These are phyloP conservation scores for Lydus trimaculatus DNA, from an alignment of 2,888 invertebrate genomes.

Conservation along the genomic window DNA sequence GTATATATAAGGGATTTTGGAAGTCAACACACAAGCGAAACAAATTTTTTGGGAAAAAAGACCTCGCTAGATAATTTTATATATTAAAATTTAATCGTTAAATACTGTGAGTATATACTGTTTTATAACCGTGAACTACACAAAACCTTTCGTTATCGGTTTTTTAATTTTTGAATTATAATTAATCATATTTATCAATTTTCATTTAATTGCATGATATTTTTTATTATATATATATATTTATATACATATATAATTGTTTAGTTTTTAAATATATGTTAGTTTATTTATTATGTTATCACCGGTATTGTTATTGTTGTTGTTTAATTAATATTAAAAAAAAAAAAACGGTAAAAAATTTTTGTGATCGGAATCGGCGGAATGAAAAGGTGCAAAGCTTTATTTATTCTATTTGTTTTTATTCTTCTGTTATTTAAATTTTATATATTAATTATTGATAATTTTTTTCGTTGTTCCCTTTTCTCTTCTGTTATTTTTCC, in stretches of 20 bases:
- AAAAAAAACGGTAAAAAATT: background rate
- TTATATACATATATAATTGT: background rate
- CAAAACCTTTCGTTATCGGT: conserved; percentile 4
- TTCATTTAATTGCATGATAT: conserved; percentile 1
- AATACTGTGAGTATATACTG: conserved; percentile 8
- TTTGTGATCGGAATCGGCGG: conserved; percentile 6
- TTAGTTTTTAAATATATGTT: background rate
- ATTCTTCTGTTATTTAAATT: conserved; percentile 14
- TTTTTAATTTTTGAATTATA: background rate
- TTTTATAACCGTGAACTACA: conserved; percentile 10
- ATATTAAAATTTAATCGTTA: conserved; percentile 7
- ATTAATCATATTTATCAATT: background rate
- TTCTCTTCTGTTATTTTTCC: conserved; percentile 50
- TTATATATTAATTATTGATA: background rate
- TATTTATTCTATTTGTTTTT: conserved; percentile 17
- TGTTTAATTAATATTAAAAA: background rate
- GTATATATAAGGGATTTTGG: background rate
- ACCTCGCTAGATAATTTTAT: conserved; percentile 7
- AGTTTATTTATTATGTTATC: background rate
- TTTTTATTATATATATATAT: background rate
- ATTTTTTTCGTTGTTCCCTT: conserved; percentile 10
- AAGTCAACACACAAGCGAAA: conserved; percentile 8
- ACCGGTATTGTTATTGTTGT: no score
- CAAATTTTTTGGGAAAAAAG: conserved; percentile 8
- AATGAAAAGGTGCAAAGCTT: background rate